Conservation (phyloP, 2,113 vertebrate species). For the Aegotheles bennettii region DNA sequence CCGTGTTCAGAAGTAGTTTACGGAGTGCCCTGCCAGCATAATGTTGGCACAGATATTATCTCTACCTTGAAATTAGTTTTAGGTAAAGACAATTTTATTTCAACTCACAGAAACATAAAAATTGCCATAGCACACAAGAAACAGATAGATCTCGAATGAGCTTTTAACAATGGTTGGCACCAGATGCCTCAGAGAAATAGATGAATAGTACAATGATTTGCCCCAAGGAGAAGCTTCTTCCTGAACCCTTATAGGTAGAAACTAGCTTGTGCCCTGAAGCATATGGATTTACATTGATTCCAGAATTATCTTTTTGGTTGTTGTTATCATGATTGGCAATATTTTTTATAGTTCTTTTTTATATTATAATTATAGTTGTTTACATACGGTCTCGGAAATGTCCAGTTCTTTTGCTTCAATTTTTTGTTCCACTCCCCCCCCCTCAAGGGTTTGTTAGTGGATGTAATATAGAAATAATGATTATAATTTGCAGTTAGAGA, state of each 20-base stretch:
- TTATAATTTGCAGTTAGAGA: not conserved
- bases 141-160: not conserved
- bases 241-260: not conserved
- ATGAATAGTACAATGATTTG: not conserved
- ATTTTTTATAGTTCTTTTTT: not conserved
- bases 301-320: not conserved
- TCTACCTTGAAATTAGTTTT: conserved; percentile 56
- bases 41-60: not conserved
- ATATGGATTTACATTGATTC: not conserved
- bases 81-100: conserved; percentile 46
- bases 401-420: not conserved
- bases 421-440: not conserved
- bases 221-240: not conserved
- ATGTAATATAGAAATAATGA: not conserved
- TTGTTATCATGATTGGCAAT: not conserved
- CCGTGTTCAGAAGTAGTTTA: not conserved
- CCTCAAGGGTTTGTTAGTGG: not conserved
- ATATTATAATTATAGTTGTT: not conserved
- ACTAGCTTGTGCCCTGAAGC: not conserved
- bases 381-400: not conserved
- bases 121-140: not conserved
- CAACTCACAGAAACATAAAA: conserved; percentile 3
- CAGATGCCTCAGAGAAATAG: not conserved
- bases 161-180: not conserved
- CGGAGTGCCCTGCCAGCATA: not conserved